Base-by-base conservation (phyloP, 2,113 vertebrate genomes). In the Spermophilus dauricus region DNA sequence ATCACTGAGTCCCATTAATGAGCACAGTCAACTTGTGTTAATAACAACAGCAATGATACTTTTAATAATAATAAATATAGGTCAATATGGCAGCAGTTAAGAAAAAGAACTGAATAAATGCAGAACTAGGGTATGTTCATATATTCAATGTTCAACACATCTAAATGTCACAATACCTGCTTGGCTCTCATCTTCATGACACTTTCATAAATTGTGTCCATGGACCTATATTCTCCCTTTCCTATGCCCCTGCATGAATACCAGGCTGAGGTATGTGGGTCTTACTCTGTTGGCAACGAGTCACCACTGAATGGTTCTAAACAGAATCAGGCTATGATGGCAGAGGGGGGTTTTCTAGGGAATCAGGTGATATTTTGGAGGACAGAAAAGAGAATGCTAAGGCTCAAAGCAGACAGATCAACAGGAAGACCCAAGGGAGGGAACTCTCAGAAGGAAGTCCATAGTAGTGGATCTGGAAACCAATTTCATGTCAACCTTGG, bases 121-220 rank as follows among this genome's bases (percentile, higher is more conserved):
- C 37, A 81, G 32, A 24, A 80, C 8, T 48, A 37, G 30, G 11
- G 6, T 94, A 65, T 37, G 32, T 48, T 88, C 51, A 61, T 37
- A 70, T 34, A 81, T 61, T 70, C 72, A 39, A 72, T 39, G 39
- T 72, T 87, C 37, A 87, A 22, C 48, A 78, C 37, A 63, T 48
- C 93, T 95, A 65, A 80, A 58, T 61, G 48, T 39, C 70, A 53
- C 58, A 76, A 61, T 78, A 67, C 69, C 37, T 70, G 69, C 18
- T 81, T 95, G 61, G 8, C 61, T 95, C 17, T 32, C 32, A 48
- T 85, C 72, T 95, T 84, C 77, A 72, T 69, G 81, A 26, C 61
- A 51, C 4, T 30, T 84, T 85, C 42, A 69, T 58, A 77, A 48
- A 48, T 76, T 75, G 32, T n/a, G 20, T 65, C 48, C 69, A 58